Evolutionary conservation across 2,888 invertebrate genomes (phyloP), one percentile per base, ranked within the genome.

Genomic region (Masnerella sp.): DNA sequence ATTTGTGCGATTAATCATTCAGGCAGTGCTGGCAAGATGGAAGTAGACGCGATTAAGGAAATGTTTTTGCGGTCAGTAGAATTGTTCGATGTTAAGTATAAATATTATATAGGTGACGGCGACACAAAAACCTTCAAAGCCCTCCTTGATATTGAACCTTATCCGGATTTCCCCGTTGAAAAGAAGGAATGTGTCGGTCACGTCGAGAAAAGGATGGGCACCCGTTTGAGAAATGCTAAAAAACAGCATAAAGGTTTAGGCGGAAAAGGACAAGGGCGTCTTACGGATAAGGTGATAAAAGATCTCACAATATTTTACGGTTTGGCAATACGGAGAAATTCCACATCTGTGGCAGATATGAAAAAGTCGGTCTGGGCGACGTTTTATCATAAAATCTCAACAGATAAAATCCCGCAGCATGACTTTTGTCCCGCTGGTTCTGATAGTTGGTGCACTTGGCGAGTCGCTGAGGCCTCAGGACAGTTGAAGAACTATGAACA

Each of bases 1-100:
- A 51, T 8, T 20, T 51, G 49, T 11, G 9, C 5, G 7, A 18
- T 14, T 34, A 34, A 51, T 51, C 34, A 51, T 51, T n/a, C n/a
- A n/a, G n/a, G n/a, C n/a, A n/a, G n/a, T n/a, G n/a, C n/a, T n/a
- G n/a, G n/a, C n/a, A n/a, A 12, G 9, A 47, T 28, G 47, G 30
- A 47, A 30, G 47, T 47, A 4, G 22, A 30, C 17, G 22, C 15
- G 9, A 11, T 47, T 8, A 47, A n/a, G 22, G 47, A 47, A 47
- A 47, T 47, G 47, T 42, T 42, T 20, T n/a, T 18, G n/a, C 18
- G 42, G 11, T 42, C 42, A 20, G 20, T 9, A 42, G 20, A 42
- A 20, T 20, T 42, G 11, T 20, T 42, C 42, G 42, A 20, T 20
- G 20, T 42, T 20, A 42, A 42, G 20, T 42, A 42, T 20, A 42